Conservation (phyloP, 2,888 invertebrate genomes). For the Hypomecis punctinalis region DNA sequence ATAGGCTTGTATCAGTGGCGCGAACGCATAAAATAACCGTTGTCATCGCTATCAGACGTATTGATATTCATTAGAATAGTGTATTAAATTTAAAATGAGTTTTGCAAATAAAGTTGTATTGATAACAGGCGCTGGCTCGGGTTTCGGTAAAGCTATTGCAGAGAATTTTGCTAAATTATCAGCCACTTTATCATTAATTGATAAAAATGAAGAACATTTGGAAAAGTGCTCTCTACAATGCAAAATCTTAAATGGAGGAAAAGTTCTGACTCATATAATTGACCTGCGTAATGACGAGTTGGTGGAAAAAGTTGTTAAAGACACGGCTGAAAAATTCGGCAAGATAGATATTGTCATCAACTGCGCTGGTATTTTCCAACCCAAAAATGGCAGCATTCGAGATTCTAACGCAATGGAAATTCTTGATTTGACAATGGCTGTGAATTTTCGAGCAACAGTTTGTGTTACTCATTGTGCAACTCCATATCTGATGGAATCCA, state of each 20-base stretch:
- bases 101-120: slow-evolving; percentile 58
- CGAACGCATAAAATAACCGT: no score
- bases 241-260: slow-evolving; percentile 47
- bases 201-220: slow-evolving; percentile 49
- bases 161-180: slow-evolving; percentile 55
- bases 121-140: slow-evolving; percentile 58
- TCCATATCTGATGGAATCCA: slow-evolving; percentile 47
- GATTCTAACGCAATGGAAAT: slow-evolving; percentile 48
- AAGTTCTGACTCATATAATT: slow-evolving; percentile 50
- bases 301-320: slow-evolving; percentile 48
- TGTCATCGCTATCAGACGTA: background rate
- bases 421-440: slow-evolving; percentile 52
- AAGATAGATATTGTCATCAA: slow-evolving; percentile 59
- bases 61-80: background rate
- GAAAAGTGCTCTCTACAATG: slow-evolving; percentile 49
- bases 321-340: slow-evolving; percentile 49
- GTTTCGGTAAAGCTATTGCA: slow-evolving; percentile 59
- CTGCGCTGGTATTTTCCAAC: slow-evolving; percentile 50
- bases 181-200: slow-evolving; percentile 56
- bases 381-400: slow-evolving; percentile 37
- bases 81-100: slow-evolving; percentile 44
- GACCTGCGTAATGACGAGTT: slow-evolving; percentile 53
- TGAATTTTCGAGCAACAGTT: slow-evolving; percentile 56
- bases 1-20: no score
- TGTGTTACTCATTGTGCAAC: slow-evolving; percentile 49